Conservation (phyloP, 2,888 invertebrate genomes). For the Pterostichus niger region DNA sequence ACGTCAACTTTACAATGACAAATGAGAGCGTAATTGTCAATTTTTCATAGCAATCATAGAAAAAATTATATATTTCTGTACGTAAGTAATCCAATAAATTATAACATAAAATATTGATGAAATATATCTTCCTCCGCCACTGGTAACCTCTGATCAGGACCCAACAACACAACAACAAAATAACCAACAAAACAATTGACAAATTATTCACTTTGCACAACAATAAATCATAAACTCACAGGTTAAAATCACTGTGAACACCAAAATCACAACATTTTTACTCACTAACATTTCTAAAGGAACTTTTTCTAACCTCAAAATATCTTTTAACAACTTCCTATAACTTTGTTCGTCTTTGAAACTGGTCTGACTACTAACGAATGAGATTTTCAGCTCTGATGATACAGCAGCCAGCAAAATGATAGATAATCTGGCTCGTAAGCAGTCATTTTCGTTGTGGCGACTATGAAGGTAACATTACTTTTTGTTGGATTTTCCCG, state of each 20-base stretch:
- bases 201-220: conserved; percentile 18
- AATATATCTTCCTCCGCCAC: conserved; percentile 2
- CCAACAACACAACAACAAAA: conserved; percentile 18
- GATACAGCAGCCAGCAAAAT: conserved; percentile 1
- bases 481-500: conserved; percentile 54
- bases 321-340: conserved; percentile 69
- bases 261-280: conserved; percentile 39
- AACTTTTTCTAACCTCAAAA: conserved; percentile 40
- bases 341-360: conserved; percentile 20
- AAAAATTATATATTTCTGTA: too few species aligned
- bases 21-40: too few species aligned
- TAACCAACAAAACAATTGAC: conserved; percentile 16
- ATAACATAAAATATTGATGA: too few species aligned
- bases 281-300: conserved; percentile 46
- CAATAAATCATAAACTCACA: conserved; percentile 39
- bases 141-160: conserved; percentile 52
- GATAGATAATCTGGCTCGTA: conserved; percentile 49
- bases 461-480: neutral
- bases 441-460: conserved; percentile 2
- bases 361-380: conserved; percentile 49
- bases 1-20: too few species aligned
- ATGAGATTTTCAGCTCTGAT: conserved; percentile 24
- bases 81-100: too few species aligned
- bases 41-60: too few species aligned
- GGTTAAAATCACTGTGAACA: conserved; percentile 26